Percentiles rank a stretch among this genome's conserved stretches.
Conservation (phyloP, 2,113 vertebrate species). For the Thalassoma bifasciatum region DNA sequence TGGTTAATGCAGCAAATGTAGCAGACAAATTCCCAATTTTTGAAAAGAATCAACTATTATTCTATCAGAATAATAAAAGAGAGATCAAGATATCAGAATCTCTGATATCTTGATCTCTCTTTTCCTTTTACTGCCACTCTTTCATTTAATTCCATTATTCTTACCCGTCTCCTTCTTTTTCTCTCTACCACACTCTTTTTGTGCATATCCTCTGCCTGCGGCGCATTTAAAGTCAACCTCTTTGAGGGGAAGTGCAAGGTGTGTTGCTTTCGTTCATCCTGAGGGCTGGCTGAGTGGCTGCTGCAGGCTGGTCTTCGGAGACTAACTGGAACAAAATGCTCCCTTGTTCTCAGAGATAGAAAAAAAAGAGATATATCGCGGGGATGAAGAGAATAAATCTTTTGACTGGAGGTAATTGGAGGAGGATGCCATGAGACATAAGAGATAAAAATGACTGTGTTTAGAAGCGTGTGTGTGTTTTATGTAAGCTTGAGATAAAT, state of each 20-base stretch:
- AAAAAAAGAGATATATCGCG: slow-evolving; percentile 2
- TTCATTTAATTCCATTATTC: slow-evolving; percentile 8
- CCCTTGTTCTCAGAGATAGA: slow-evolving; percentile 52
- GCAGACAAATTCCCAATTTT: no score
- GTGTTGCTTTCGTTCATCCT: slow-evolving; percentile 66
- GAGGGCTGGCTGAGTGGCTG: slow-evolving; percentile 61
- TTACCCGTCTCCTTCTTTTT: not conserved
- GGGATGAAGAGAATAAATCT: slow-evolving; percentile 56
- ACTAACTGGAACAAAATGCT: slow-evolving; percentile 81
- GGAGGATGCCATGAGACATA: not conserved
- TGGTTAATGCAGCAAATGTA: no score
- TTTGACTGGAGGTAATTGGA: slow-evolving; percentile 60
- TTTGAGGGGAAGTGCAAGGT: slow-evolving; percentile 58
- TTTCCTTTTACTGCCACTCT: not conserved
- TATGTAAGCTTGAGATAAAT: no score
- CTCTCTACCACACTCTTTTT: slow-evolving; percentile 8
- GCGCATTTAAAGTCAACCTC: slow-evolving; percentile 56
- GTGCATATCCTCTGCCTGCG: slow-evolving; percentile 48
- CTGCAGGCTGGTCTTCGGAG: slow-evolving; percentile 60
- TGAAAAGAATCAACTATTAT: no score
- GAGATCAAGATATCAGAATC: no score
- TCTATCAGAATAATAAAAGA: not conserved
- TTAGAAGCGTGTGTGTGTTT: not conserved
- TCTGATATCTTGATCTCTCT: no score
- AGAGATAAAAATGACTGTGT: not conserved